Evolutionary conservation across 2,113 vertebrate species (phyloP).

Genomic region (Agapornis roseicollis): DNA sequence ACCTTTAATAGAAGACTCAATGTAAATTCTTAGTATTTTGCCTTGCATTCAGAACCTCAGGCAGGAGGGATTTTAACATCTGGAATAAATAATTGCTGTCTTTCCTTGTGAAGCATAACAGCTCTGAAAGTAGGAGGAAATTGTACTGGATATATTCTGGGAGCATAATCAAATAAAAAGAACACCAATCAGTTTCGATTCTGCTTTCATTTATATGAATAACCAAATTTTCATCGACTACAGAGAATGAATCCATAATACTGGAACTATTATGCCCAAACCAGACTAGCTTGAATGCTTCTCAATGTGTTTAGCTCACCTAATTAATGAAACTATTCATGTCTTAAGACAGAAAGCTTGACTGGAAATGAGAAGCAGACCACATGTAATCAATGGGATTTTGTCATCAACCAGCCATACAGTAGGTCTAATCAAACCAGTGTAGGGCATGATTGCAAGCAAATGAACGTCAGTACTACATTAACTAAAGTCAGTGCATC

Average conservation of each 20-base stretch:
- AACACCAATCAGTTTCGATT: slow-evolving; percentile 33
- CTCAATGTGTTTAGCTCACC: background rate
- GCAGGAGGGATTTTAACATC: background rate
- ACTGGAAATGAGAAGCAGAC: slow-evolving; percentile 53
- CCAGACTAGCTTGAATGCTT: background rate
- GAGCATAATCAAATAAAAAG: slow-evolving; percentile 22
- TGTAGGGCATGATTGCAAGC: background rate
- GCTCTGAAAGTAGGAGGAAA: slow-evolving; percentile 10
- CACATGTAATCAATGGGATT: slow-evolving; percentile 28
- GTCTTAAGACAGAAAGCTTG: slow-evolving; percentile 25
- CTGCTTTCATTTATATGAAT: slow-evolving; percentile 42
- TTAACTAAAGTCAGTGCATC: background rate
- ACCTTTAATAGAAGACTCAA: background rate
- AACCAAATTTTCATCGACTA: slow-evolving; percentile 25
- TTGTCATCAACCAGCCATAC: slow-evolving; percentile 31
- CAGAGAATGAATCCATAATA: slow-evolving; percentile 8
- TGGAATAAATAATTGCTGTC: background rate
- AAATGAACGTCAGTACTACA: background rate
- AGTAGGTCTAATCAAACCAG: slow-evolving; percentile 30
- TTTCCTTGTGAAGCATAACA: background rate
- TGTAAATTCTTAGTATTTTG: background rate
- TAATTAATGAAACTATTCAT: slow-evolving; percentile 57
- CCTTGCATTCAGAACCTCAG: background rate
- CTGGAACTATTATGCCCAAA: background rate
- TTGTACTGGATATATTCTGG: background rate